These are phyloP conservation scores for Pristionchus entomophagus DNA, from an alignment of 2,888 invertebrate genomes.

Conservation along the genomic window DNA sequence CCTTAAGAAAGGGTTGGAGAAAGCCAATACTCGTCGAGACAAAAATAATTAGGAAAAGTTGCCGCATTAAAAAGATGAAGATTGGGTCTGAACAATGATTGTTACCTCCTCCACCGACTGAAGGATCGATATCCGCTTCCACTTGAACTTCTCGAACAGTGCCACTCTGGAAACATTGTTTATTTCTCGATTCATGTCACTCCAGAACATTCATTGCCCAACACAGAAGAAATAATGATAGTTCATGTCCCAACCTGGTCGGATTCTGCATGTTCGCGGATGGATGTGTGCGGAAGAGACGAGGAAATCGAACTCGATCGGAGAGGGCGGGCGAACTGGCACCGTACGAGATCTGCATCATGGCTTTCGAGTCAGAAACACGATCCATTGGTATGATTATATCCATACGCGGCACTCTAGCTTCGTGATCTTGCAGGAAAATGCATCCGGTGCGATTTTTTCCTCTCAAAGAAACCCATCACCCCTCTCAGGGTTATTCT, in stretches of 20 bases:
- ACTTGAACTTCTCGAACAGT: constrained; percentile 95
- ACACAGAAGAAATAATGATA: background rate
- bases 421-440: too few relatives aligned
- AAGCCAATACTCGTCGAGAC: too few relatives aligned
- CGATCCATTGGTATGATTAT: too few relatives aligned
- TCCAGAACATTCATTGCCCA: background rate
- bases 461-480: background rate
- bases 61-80: too few relatives aligned
- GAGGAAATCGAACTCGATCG: constrained; percentile 95
- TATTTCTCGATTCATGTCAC: background rate
- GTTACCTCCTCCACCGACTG: constrained; percentile 93
- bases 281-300: constrained; percentile 97
- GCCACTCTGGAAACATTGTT: constrained; percentile 82
- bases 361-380: background rate
- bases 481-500: background rate
- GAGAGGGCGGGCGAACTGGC: constrained; percentile 98
- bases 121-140: constrained; percentile 96
- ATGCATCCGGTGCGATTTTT: too few relatives aligned
- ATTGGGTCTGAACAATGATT: too few relatives aligned
- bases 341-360: constrained; percentile 92
- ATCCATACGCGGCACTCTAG: too few relatives aligned
- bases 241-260: constrained; percentile 59
- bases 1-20: too few relatives aligned
- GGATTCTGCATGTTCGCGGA: constrained; percentile 93
- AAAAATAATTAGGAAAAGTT: too few relatives aligned